Percentiles rank a stretch among this genome's conserved stretches.
These are phyloP conservation scores for Montipora foliosa DNA, from an alignment of 64 coral and sea anemone genomes.

Conservation along the genomic window DNA sequence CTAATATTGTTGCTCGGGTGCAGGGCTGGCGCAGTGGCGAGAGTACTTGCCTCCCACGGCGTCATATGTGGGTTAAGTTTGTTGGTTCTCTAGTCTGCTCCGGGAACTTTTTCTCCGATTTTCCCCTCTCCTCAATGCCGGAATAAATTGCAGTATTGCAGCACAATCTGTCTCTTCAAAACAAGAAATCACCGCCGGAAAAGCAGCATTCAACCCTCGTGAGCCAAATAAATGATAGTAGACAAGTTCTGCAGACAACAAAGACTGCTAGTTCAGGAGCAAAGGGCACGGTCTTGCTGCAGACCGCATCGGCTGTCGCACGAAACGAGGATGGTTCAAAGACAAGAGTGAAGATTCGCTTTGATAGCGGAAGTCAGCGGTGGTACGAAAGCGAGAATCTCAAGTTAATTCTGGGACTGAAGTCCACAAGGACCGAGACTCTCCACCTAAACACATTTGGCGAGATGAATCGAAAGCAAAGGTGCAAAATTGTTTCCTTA, in stretches of 20 bases:
- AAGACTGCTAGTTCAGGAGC: no score
- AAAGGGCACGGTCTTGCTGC: no score
- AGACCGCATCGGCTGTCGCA: conserved; percentile 43
- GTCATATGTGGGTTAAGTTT: no score
- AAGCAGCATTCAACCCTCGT: no score
- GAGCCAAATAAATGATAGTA: no score
- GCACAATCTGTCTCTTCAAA: neutral
- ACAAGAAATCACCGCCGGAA: no score
- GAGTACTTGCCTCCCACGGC: no score
- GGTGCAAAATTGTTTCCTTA: conserved; percentile 8
- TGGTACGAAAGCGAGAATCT: conserved; percentile 56
- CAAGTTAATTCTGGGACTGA: conserved; percentile 57
- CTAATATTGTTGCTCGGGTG: no score
- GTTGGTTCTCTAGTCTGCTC: no score
- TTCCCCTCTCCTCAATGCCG: neutral
- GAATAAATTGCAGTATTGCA: neutral
- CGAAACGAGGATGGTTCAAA: conserved; percentile 44
- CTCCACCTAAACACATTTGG: conserved; percentile 53
- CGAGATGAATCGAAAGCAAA: neutral
- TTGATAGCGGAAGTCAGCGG: conserved; percentile 60
- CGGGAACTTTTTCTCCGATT: no score
- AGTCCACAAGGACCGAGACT: neutral
- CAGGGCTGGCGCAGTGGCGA: no score
- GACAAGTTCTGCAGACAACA: no score
- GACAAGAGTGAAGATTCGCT: conserved; percentile 50